Evolutionary conservation across 1,140 invertebrate genomes (phyloP).

Genomic region (Anastatus disparis): DNA sequence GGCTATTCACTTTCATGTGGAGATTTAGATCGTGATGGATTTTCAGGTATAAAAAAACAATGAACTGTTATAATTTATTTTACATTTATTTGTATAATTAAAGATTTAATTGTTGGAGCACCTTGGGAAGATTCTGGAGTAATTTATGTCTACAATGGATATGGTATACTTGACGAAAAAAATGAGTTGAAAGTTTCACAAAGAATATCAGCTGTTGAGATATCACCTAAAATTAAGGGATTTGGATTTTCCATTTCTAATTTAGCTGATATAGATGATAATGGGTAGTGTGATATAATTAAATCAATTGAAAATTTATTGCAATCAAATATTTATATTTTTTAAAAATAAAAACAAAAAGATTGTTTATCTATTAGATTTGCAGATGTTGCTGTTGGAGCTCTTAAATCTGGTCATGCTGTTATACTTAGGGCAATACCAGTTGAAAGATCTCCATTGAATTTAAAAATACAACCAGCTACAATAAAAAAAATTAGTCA

Average conservation of each 20-base stretch:
- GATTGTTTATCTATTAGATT: slow-evolving; percentile 42
- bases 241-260: slow-evolving; percentile 75
- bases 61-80: not conserved
- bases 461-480: not conserved
- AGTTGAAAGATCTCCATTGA: slow-evolving; percentile 62
- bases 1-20: slow-evolving; percentile 72
- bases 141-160: slow-evolving; percentile 75
- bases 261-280: slow-evolving; percentile 73
- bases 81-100: not conserved
- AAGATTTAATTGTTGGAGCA: slow-evolving; percentile 76
- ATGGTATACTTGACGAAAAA: slow-evolving; percentile 58
- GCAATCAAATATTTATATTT: too few species aligned
- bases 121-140: slow-evolving; percentile 73
- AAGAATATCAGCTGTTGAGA: slow-evolving; percentile 53
- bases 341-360: too few species aligned
- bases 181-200: slow-evolving; percentile 63
- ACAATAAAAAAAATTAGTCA: not conserved
- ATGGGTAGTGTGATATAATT: slow-evolving; percentile 64
- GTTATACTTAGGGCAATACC: slow-evolving; percentile 70
- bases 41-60: slow-evolving; percentile 54
- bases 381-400: slow-evolving; percentile 72
- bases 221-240: slow-evolving; percentile 42
- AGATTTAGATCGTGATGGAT: slow-evolving; percentile 75
- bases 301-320: too few species aligned
- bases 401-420: slow-evolving; percentile 69